Conservation (phyloP, 2,113 vertebrate species). For the Pterophyllum scalare region DNA sequence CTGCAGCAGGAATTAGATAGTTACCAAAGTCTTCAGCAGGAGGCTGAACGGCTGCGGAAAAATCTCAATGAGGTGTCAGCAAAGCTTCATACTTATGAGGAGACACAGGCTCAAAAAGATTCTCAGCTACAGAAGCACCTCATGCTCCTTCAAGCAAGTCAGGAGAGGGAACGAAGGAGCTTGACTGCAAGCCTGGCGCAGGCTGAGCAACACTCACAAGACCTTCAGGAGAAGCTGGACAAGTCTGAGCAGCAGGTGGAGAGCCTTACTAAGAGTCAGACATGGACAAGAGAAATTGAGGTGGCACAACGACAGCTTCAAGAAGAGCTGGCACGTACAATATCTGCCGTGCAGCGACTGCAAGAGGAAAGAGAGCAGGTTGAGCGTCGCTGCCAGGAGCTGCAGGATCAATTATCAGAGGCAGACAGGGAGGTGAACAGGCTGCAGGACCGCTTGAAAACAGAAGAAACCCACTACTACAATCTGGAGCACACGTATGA, state of each 20-base stretch:
- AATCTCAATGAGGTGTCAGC: constrained; percentile 81
- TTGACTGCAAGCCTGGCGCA: constrained; percentile 84
- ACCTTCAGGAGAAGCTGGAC: constrained; percentile 86
- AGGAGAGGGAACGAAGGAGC: constrained; percentile 88
- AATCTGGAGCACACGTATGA: constrained; percentile 86
- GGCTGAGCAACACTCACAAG: constrained; percentile 83
- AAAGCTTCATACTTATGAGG: constrained; percentile 84
- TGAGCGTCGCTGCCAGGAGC: constrained; percentile 83
- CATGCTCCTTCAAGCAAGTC: constrained; percentile 87
- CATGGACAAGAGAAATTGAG: constrained; percentile 53
- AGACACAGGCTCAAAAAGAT: constrained; percentile 86
- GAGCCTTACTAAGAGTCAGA: constrained; percentile 38
- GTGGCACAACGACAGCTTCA: constrained; percentile 72
- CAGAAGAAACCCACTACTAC: constrained; percentile 86
- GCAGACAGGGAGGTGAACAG: constrained; percentile 79
- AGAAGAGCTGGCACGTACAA: constrained; percentile 59
- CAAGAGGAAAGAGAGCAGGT: constrained; percentile 85
- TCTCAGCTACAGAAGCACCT: constrained; percentile 88
- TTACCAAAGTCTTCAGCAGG: constrained; percentile 82
- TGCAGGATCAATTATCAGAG: constrained; percentile 83
- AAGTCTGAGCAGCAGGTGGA: constrained; percentile 69
- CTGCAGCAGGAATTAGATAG: constrained; percentile 84
- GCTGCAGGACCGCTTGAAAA: constrained; percentile 83
- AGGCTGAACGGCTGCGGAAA: constrained; percentile 82
- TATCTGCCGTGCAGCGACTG: constrained; percentile 76